A percentile compares a stretch with the other conserved stretches of the same genome.
These are phyloP conservation scores for Acanthosepion pharaonis DNA, from an alignment of 2,888 invertebrate genomes.

Conservation along the genomic window DNA sequence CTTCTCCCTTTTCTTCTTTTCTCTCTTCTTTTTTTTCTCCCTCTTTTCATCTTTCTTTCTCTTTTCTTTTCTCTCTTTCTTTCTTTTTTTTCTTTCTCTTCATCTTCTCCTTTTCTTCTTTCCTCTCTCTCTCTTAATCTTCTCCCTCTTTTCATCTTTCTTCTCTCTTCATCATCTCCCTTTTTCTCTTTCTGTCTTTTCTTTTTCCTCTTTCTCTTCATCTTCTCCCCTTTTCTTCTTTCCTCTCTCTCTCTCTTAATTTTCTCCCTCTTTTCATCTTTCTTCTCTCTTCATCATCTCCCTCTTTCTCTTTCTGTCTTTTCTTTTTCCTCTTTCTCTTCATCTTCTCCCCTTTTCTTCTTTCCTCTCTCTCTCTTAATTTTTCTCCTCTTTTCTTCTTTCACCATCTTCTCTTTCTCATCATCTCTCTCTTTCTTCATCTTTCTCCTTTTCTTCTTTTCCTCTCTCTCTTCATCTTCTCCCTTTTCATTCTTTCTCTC, in stretches of 20 bases:
- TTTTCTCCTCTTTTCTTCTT: background rate
- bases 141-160: background rate
- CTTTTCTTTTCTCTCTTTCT: no score
- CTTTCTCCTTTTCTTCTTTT: background rate
- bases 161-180: slow-evolving; percentile 33
- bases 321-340: background rate
- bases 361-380: background rate
- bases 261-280: background rate
- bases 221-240: background rate
- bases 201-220: background rate
- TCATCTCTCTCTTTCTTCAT: background rate
- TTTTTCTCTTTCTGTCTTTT: background rate
- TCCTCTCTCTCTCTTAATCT: background rate
- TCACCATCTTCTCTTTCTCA: background rate
- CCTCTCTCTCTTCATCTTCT: background rate
- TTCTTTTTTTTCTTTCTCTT: background rate
- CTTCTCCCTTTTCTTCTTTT: background rate
- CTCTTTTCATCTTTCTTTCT: background rate
- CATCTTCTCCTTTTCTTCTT: background rate
- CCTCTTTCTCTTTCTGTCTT: no score
- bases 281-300: background rate
- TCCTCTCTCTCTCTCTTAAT: background rate
- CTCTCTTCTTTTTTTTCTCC: background rate
- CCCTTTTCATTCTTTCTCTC: no score
- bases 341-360: background rate